Evolutionary conservation across 1,140 invertebrate genomes (phyloP).

Genomic region (Nasonia vitripennis): DNA sequence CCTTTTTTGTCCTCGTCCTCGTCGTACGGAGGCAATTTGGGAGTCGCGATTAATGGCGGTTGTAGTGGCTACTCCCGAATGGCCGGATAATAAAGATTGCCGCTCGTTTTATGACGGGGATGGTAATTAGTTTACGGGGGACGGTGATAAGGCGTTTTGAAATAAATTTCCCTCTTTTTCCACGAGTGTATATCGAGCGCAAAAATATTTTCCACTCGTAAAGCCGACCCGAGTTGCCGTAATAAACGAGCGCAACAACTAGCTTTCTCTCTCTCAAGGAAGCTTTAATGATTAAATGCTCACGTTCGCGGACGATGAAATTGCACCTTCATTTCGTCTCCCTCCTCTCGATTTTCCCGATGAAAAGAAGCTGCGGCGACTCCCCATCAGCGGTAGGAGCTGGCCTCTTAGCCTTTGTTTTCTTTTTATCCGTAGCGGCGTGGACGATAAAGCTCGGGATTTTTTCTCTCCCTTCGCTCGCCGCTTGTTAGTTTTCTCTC

Average conservation of each 20-base stretch:
- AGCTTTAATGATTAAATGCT: constrained; percentile 41
- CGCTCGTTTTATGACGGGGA: not conserved
- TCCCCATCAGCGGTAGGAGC: not conserved
- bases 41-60: constrained; percentile 25
- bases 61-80: not conserved
- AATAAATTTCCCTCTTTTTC: not conserved
- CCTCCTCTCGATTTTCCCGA: constrained; percentile 28
- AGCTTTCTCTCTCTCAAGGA: not conserved
- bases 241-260: not conserved
- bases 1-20: not conserved
- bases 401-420: constrained; percentile 15
- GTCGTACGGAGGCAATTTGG: constrained; percentile 38
- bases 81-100: constrained; percentile 26
- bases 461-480: constrained; percentile 19
- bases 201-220: not conserved
- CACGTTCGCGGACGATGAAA: constrained; percentile 43
- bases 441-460: constrained; percentile 35
- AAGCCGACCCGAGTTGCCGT: not conserved
- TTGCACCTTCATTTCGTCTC: constrained; percentile 43
- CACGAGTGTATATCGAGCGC: not conserved
- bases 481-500: constrained; percentile 36
- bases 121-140: not conserved
- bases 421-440: constrained; percentile 20
- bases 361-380: constrained; percentile 37
- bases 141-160: not conserved